A percentile compares a stretch with the other conserved stretches of the same genome.
Evolutionary conservation across 2,113 vertebrate species (phyloP).

Genomic region (Aleadryas rufinucha): DNA sequence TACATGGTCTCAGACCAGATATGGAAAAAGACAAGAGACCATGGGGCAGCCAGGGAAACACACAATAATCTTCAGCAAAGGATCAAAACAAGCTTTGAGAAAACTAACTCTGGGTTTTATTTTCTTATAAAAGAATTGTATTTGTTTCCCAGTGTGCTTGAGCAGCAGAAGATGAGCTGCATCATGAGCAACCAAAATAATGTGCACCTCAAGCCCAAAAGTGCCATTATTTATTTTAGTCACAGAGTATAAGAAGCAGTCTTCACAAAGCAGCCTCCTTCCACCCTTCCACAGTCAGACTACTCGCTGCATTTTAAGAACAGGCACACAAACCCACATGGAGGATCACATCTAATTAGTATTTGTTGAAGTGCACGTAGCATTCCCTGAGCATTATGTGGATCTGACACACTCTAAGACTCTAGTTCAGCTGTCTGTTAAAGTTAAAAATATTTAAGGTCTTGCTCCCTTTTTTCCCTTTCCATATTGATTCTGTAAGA

Average conservation of each 20-base stretch:
- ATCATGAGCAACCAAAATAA: conserved; percentile 12
- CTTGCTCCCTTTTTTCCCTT: background rate
- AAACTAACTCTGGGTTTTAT: background rate
- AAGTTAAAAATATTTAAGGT: background rate
- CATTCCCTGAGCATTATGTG: background rate
- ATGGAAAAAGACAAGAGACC: background rate
- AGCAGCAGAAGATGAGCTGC: conserved; percentile 42
- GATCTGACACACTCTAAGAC: background rate
- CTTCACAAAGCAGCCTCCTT: background rate
- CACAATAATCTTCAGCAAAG: conserved; percentile 4
- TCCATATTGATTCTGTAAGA: background rate
- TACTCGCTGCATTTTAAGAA: background rate
- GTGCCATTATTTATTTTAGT: conserved; percentile 9
- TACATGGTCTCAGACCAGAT: background rate
- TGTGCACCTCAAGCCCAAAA: background rate
- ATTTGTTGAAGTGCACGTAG: background rate
- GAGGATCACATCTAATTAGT: background rate
- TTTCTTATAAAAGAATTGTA: conserved; percentile 41
- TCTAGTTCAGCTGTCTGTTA: background rate
- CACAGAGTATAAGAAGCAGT: background rate
- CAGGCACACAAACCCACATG: background rate
- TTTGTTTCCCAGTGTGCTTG: conserved; percentile 13
- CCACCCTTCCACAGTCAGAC: background rate
- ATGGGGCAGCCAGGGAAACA: background rate
- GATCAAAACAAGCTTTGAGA: conserved; percentile 27